Conservation (phyloP, 2,888 invertebrate genomes). For the Trichopoda pennipes region DNA sequence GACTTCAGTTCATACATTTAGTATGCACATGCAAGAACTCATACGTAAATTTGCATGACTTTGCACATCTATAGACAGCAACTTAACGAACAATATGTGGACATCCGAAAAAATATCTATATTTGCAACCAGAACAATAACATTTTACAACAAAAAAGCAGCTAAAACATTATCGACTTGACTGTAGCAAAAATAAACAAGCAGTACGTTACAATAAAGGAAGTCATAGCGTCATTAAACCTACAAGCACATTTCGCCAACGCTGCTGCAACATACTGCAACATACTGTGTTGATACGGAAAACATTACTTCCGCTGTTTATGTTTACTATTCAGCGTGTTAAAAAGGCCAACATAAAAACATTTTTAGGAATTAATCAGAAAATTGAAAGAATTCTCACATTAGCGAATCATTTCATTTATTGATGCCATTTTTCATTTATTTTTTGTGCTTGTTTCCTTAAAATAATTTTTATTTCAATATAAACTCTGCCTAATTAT, state of each 20-base stretch:
- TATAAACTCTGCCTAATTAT: too few relatives aligned
- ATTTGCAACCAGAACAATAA: constrained; percentile 36
- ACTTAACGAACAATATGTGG: constrained; percentile 59
- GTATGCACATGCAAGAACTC: constrained; percentile 7
- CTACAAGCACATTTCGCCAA: constrained; percentile 26
- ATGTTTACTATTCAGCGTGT: constrained; percentile 27
- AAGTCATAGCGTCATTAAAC: constrained; percentile 8
- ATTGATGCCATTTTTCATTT: background rate
- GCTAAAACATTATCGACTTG: constrained; percentile 48
- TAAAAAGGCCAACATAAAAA: background rate
- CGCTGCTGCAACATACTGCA: constrained; percentile 23
- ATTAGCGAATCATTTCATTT: too few relatives aligned
- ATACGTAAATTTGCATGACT: constrained; percentile 34
- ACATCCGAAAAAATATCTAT: constrained; percentile 62
- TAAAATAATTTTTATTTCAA: too few relatives aligned
- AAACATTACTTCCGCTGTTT: constrained; percentile 64
- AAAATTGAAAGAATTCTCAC: background rate
- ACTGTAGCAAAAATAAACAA: constrained; percentile 14
- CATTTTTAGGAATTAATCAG: background rate
- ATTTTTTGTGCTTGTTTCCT: too few relatives aligned
- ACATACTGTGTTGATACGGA: constrained; percentile 63
- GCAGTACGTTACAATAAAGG: constrained; percentile 35
- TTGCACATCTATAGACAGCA: constrained; percentile 48
- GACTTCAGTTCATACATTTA: background rate
- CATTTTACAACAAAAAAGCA: constrained; percentile 35